Base-by-base conservation (phyloP, 2,113 vertebrate species). In the Oryzias curvinotus region DNA sequence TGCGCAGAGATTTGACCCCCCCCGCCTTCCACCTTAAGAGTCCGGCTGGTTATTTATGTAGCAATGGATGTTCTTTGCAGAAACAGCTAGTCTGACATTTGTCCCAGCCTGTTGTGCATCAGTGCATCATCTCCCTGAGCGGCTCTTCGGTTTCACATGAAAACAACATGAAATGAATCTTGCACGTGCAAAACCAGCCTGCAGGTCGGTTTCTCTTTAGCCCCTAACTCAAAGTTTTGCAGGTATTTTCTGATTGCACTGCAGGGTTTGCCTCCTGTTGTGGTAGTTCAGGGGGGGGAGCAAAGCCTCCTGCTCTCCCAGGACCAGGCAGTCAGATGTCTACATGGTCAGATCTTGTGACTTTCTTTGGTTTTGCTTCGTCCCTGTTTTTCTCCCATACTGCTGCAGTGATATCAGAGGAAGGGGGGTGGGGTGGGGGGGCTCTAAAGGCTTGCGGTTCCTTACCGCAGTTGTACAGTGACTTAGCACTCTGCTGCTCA, bases 91-190 rank as follows among this genome's bases (percentile, higher is more conserved):
- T 42, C 56, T 57, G 0, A 61, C 73, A 60, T 85, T 73, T 61
- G 72, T 71, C 76, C 81, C 71, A 53, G 73, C 68, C 68, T 80
- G 77, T 70, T 71, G 77, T 80, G 66, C 68, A 71, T 77, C 69
- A 64, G 50, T 75, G 14, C 14, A 69, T 65, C 73, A 4, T 61
- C 26, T 80, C 77, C 70, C 76, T 74, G 55, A 4, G 78, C 65
- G 80, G 78, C 73, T 77, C 59, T 85, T 68, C 52, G 41, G 58
- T 80, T 80, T 74, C 78, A 78, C 65, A 7, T 5, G 57, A 73
- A 58, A 56, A 75, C 63, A 82, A 53, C 74, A 71, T 58, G 78
- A 75, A 77, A 80, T 85, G 78, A 12, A 78, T 78, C 66, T 76
- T 51, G 51, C 68, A 71, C 57, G 77, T 62, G 76, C 63, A 52